phyloP scores from a whole-genome alignment of 2,888 invertebrate genomes.

The Halictus quadricinctus region DNA sequence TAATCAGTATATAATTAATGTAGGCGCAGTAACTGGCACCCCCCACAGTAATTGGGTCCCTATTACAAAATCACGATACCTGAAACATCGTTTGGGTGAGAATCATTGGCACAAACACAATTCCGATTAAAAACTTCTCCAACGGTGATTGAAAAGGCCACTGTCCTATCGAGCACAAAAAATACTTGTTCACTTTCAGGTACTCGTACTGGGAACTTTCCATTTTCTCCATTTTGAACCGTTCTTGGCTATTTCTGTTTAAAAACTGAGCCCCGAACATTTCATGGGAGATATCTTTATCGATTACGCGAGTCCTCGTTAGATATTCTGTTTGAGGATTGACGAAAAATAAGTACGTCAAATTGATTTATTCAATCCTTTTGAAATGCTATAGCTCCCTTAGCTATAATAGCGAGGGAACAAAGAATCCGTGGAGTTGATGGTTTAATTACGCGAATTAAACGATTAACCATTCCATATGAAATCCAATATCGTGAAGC shows the following conservation, averaged over 20 bases:
- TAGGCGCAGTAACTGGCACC: no score
- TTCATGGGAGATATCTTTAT: neutral
- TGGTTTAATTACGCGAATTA: neutral
- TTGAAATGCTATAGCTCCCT: neutral
- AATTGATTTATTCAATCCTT: slow-evolving; percentile 15
- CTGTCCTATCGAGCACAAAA: slow-evolving; percentile 61
- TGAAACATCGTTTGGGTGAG: slow-evolving; percentile 64
- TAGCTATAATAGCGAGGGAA: neutral
- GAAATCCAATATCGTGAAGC: neutral
- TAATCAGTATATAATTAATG: no score
- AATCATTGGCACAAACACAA: slow-evolving; percentile 59
- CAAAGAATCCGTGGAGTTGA: neutral
- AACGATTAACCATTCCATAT: neutral
- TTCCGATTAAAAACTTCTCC: slow-evolving; percentile 55
- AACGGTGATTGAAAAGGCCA: slow-evolving; percentile 70
- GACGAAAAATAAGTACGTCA: neutral
- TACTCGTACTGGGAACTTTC: slow-evolving; percentile 51
- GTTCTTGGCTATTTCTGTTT: neutral
- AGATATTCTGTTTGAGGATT: slow-evolving; percentile 33
- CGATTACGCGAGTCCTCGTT: neutral
- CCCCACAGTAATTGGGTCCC: no score
- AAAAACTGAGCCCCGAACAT: slow-evolving; percentile 3
- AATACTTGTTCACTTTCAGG: slow-evolving; percentile 48
- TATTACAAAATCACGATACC: slow-evolving; percentile 49
- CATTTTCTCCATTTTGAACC: slow-evolving; percentile 32